phyloP scores from a whole-genome alignment of 2,797 vertebrate genomes.

The Synanceia verrucosa region DNA sequence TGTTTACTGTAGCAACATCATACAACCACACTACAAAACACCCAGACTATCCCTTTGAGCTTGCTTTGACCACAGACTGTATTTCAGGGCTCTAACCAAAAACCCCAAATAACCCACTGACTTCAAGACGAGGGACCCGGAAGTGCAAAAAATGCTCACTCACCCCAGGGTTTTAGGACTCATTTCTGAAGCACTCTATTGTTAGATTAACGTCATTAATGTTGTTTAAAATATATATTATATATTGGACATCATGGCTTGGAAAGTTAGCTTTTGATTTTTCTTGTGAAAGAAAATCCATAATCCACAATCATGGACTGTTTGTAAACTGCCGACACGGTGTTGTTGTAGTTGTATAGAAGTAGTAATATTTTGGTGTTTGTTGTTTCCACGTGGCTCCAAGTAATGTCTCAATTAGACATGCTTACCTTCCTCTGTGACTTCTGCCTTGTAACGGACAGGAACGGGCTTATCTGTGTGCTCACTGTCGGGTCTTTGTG shows the following conservation, averaged over 20 bases:
- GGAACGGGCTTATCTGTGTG: conserved; percentile 49
- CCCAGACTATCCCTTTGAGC: too few relatives aligned
- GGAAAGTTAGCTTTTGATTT: not conserved
- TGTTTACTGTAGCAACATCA: too few relatives aligned
- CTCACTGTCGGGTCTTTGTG: conserved; percentile 53
- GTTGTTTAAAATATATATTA: not conserved
- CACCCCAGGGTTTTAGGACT: not conserved
- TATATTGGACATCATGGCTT: not conserved
- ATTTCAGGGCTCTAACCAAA: not conserved
- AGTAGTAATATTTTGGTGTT: conserved; percentile 7
- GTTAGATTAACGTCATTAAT: not conserved
- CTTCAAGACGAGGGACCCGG: not conserved
- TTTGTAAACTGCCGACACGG: not conserved
- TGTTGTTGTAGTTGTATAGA: too few relatives aligned
- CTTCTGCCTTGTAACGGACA: conserved; percentile 23
- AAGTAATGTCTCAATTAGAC: conserved; percentile 47
- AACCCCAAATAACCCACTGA: too few relatives aligned
- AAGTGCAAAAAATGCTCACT: not conserved
- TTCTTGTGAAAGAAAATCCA: not conserved
- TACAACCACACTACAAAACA: too few relatives aligned
- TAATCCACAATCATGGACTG: too few relatives aligned
- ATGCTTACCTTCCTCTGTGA: conserved; percentile 35
- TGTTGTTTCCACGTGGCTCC: not conserved
- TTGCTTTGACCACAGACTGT: not conserved
- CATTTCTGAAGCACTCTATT: not conserved